Percentiles rank a stretch among this genome's conserved stretches.
Evolutionary conservation across 2,113 vertebrate species (phyloP).

Genomic region (Hippolais icterina): DNA sequence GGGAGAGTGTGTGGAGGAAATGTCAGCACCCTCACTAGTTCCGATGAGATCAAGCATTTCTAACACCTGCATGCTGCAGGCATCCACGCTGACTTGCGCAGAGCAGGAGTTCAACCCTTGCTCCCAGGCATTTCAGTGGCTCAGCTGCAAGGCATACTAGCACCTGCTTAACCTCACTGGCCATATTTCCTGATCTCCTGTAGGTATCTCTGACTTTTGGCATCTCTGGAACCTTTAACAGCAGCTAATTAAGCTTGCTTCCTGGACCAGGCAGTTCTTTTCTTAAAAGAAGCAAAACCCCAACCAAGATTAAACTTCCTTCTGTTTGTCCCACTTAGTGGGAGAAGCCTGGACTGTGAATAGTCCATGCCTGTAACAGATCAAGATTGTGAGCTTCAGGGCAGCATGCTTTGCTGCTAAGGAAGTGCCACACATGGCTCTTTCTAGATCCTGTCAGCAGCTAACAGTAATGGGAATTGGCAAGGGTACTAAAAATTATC

Average conservation of each 20-base stretch:
- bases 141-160: neutral
- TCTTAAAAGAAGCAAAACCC: neutral
- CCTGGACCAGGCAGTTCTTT: neutral
- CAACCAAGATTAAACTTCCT: neutral
- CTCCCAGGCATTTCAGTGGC: neutral
- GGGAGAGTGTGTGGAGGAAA: neutral
- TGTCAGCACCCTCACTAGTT: neutral
- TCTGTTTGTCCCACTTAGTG: neutral
- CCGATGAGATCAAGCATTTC: neutral
- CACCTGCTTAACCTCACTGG: neutral
- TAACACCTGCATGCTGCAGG: neutral
- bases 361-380: neutral
- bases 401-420: neutral
- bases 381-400: neutral
- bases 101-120: neutral
- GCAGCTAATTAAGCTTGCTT: neutral
- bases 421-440: neutral
- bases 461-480: neutral
- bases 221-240: neutral
- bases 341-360: neutral
- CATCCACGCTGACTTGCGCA: fast-evolving
- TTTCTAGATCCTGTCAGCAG: neutral
- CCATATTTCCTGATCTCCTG: neutral
- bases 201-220: neutral
- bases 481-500: neutral